Percentiles rank a stretch among this genome's conserved stretches.
These are phyloP conservation scores for Drosophila obscura DNA, from an alignment of 1,140 invertebrate genomes.

Conservation along the genomic window DNA sequence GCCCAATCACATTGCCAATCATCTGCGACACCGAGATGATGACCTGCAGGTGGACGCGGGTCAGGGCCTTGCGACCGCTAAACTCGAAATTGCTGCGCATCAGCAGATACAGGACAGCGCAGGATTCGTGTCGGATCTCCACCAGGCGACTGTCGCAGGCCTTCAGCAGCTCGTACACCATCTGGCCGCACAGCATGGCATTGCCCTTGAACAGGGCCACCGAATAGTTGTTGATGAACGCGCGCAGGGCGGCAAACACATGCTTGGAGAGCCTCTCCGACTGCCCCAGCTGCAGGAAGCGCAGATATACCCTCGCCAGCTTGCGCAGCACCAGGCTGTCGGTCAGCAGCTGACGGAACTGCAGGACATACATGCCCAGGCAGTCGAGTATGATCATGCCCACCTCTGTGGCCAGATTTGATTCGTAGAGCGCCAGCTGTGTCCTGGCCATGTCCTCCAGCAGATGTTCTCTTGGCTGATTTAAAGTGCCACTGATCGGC, in stretches of 20 bases:
- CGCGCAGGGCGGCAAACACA: slow-evolving; percentile 94
- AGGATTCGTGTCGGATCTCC: slow-evolving; percentile 93
- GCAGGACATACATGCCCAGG: slow-evolving; percentile 92
- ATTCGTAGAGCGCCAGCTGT: slow-evolving; percentile 88
- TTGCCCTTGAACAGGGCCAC: slow-evolving; percentile 92
- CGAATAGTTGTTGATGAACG: slow-evolving; percentile 96
- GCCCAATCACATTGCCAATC: slow-evolving; percentile 92
- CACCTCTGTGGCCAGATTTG: slow-evolving; percentile 95
- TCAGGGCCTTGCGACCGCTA: slow-evolving; percentile 91
- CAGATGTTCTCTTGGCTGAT: slow-evolving; percentile 86
- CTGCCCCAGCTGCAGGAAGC: slow-evolving; percentile 93
- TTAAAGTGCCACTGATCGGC: slow-evolving; percentile 85
- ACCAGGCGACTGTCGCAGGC: slow-evolving; percentile 92
- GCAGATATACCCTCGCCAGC: slow-evolving; percentile 93
- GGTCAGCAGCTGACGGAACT: slow-evolving; percentile 88
- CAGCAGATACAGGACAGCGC: slow-evolving; percentile 94
- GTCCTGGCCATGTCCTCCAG: slow-evolving; percentile 68
- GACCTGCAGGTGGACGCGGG: slow-evolving; percentile 93
- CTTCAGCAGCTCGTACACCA: slow-evolving; percentile 92
- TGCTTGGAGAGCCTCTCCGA: slow-evolving; percentile 95
- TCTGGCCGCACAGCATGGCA: slow-evolving; percentile 91
- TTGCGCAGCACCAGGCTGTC: slow-evolving; percentile 91
- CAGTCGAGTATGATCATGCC: slow-evolving; percentile 94
- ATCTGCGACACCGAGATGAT: slow-evolving; percentile 97
- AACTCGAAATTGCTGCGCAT: slow-evolving; percentile 98